A percentile compares a stretch with the other conserved stretches of the same genome.
phyloP scores from a whole-genome alignment of 2,113 vertebrate genomes.

The Irena cyanogastra region DNA sequence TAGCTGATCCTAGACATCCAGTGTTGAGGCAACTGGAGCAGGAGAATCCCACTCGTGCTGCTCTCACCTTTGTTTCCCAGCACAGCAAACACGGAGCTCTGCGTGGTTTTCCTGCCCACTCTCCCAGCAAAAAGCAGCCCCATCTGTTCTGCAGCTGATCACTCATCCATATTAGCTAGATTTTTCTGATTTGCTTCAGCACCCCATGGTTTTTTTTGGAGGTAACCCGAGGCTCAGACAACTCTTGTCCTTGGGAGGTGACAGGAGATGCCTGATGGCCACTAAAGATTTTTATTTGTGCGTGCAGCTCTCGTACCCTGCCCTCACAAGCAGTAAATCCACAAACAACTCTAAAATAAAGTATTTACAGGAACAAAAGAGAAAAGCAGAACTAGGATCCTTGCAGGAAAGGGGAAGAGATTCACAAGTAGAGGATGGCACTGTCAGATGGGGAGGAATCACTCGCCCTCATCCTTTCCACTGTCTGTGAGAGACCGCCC shows the following conservation, averaged over 20 bases:
- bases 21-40: background rate
- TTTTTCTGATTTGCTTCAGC: background rate
- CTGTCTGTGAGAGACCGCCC: background rate
- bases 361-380: background rate
- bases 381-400: background rate
- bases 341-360: background rate
- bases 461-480: background rate
- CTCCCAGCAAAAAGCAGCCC: background rate
- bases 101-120: fast-evolving
- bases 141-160: background rate
- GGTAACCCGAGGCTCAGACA: background rate
- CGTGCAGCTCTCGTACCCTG: background rate
- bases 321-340: background rate
- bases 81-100: background rate
- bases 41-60: background rate
- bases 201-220: background rate
- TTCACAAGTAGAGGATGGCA: background rate
- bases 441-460: background rate
- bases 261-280: background rate
- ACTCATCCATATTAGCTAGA: background rate
- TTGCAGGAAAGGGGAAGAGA: background rate
- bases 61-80: background rate
- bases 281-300: background rate
- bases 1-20: background rate
- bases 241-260: background rate